Base-by-base conservation (phyloP, 2,888 invertebrate species). In the Aradus depressus region DNA sequence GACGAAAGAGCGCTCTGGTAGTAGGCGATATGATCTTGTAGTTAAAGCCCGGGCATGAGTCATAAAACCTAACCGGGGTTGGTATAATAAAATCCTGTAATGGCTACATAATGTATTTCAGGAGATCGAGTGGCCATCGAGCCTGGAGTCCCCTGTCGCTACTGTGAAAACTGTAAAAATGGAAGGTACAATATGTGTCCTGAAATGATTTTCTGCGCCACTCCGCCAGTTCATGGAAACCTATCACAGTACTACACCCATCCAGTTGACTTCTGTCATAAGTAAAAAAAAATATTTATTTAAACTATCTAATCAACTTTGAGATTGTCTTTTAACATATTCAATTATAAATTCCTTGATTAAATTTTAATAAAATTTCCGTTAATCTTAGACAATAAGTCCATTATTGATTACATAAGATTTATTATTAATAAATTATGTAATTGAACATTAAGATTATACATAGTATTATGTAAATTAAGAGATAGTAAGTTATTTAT, bases 61-160 rank as follows among this genome's bases (percentile, higher is more conserved):
- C n/a, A n/a, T n/a, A n/a, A n/a, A n/a, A n/a, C n/a, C n/a, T n/a
- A n/a, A n/a, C n/a, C n/a, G n/a, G n/a, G n/a, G n/a, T n/a, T n/a
- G n/a, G n/a, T 14, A n/a, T 28, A 10, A 8, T 25, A 16, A 37
- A 3, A 12, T 45, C 14, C 12, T 26, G 14, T 1, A 18, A 28
- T 31, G 21, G 21, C 14, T 39, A 22, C 22, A 14, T 39, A 21
- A 18, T 18, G 39, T 38, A 37, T 53, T 53, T 70, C 75, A 64
- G 92, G 93, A 2, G 95, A 95, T 70, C 76, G 92, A 58, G 93
- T 96, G 3, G 92, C 92, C 1, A 83, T 96, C 59, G 95, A 96
- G 69, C 96, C 96, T 0, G 95, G 93, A 6, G 83, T 89, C 52
- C 81, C 87, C 2, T 97, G 96, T 64, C 76, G 90, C 49, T 69